phyloP scores from a whole-genome alignment of 2,113 vertebrate species.

The Choloepus hoffmanni region DNA sequence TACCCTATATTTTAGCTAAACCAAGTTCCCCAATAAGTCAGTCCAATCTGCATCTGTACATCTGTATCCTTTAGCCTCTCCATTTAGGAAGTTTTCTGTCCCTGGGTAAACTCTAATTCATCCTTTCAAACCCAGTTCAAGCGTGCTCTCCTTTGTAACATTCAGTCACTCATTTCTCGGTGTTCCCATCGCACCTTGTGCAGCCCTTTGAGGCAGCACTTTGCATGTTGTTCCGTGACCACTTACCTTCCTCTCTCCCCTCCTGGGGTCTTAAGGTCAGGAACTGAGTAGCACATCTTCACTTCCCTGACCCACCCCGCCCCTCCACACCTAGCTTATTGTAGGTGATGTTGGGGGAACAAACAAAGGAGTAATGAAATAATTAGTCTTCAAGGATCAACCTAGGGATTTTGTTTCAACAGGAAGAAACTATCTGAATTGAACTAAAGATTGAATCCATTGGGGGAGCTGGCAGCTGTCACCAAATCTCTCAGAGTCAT shows the following conservation, averaged over 20 bases:
- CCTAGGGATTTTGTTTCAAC: background rate
- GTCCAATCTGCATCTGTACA: background rate
- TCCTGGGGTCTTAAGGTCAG: background rate
- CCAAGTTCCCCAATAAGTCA: background rate
- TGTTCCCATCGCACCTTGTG: background rate
- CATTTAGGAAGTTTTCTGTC: background rate
- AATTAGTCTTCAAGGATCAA: background rate
- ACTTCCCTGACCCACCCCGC: too few species aligned
- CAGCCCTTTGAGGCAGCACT: background rate
- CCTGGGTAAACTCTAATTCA: background rate
- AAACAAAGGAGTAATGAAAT: slow-evolving; percentile 14
- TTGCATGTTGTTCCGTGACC: background rate
- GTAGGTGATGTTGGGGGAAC: background rate
- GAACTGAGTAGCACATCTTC: background rate
- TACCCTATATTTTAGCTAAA: background rate
- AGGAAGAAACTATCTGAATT: background rate
- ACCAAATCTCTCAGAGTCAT: background rate
- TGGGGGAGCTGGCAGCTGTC: background rate
- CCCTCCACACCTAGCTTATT: background rate
- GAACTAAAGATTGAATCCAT: background rate
- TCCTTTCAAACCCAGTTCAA: background rate
- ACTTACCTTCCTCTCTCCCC: background rate
- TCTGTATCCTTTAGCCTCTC: background rate
- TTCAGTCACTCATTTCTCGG: background rate
- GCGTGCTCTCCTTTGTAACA: background rate